These are phyloP conservation scores for Lordiphosa andalusiaca DNA, from an alignment of 2,888 invertebrate species.

Conservation along the genomic window DNA sequence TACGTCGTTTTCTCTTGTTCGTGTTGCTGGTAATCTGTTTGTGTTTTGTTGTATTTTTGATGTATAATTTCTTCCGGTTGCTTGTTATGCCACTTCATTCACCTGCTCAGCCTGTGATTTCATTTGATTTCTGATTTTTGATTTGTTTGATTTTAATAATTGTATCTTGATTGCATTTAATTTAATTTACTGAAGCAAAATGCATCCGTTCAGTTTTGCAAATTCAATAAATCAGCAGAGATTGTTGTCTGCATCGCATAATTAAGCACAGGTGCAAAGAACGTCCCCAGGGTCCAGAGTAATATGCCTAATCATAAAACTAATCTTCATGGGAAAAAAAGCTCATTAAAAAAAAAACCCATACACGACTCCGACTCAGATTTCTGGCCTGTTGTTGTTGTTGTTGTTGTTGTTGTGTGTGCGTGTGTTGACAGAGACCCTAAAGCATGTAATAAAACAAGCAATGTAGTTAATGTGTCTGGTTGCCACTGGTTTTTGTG, in stretches of 20 bases:
- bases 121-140: no score
- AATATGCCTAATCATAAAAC: slow-evolving; percentile 70
- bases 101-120: slow-evolving; percentile 18
- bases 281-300: slow-evolving; percentile 30
- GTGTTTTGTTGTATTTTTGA: slow-evolving; percentile 33
- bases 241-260: slow-evolving; percentile 30
- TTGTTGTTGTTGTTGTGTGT: slow-evolving; percentile 2
- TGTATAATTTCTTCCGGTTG: slow-evolving; percentile 52
- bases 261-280: slow-evolving; percentile 42
- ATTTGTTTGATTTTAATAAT: no score
- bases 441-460: slow-evolving; percentile 37
- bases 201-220: no score
- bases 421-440: slow-evolving; percentile 34
- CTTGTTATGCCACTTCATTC: slow-evolving; percentile 36
- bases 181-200: no score
- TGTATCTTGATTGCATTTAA: no score
- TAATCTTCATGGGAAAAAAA: slow-evolving; percentile 63
- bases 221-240: slow-evolving; percentile 9
- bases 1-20: slow-evolving; percentile 27
- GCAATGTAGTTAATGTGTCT: slow-evolving; percentile 57
- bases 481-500: slow-evolving; percentile 51
- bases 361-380: slow-evolving; percentile 44
- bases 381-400: slow-evolving; percentile 25
- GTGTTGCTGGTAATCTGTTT: slow-evolving; percentile 44
- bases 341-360: slow-evolving; percentile 70